A percentile compares a stretch with the other conserved stretches of the same genome.
These are phyloP conservation scores for Frieseomelitta varia DNA, from an alignment of 1,140 invertebrate species.

Conservation along the genomic window DNA sequence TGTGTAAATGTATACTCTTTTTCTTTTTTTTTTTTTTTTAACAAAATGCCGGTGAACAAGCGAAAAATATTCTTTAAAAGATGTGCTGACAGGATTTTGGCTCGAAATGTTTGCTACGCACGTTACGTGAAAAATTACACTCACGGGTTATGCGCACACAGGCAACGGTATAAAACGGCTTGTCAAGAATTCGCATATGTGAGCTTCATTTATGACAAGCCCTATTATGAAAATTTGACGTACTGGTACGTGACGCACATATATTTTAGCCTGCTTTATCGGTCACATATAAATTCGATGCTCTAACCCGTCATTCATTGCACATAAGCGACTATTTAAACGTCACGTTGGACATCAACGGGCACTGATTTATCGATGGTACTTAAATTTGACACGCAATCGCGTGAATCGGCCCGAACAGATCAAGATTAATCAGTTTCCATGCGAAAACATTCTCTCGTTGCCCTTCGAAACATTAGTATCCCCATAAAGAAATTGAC, in stretches of 20 bases:
- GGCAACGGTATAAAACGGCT: background rate
- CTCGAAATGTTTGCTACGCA: too few species aligned
- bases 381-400: constrained; percentile 32
- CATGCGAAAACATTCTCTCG: background rate
- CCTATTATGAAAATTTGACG: constrained; percentile 52
- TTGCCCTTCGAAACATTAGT: background rate
- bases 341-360: constrained; percentile 31
- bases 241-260: constrained; percentile 27
- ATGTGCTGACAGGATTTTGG: background rate
- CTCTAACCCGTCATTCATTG: constrained; percentile 30
- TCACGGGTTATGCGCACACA: background rate
- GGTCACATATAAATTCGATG: constrained; percentile 51
- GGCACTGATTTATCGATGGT: constrained; percentile 46
- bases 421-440: constrained; percentile 30
- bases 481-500: background rate
- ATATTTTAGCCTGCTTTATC: constrained; percentile 30
- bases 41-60: background rate
- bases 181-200: background rate
- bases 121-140: constrained; percentile 6
- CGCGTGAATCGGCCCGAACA: constrained; percentile 1
- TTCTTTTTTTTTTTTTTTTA: background rate
- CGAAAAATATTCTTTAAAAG: background rate
- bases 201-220: constrained; percentile 21
- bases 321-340: constrained; percentile 47
- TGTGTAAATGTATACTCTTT: background rate